phyloP scores from a whole-genome alignment of 37 sponge, comb jelly and placozoan species.

The Ephydatia muelleri region DNA sequence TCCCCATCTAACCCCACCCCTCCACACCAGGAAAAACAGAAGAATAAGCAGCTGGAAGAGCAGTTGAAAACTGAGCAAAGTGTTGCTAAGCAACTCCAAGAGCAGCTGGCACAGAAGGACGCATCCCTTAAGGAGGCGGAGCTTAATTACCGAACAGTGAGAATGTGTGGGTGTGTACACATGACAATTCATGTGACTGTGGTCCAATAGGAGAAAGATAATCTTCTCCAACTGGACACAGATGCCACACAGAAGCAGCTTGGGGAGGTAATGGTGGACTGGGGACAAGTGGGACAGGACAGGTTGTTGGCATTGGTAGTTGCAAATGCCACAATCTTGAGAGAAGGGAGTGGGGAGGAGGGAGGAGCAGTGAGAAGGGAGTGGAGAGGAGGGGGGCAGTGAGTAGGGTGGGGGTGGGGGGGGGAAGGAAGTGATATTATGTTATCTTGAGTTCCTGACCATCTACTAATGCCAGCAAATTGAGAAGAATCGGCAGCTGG shows the following conservation, averaged over 20 bases:
- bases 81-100: not conserved
- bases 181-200: not conserved
- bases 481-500: too few species aligned
- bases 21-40: slow-evolving; percentile 11
- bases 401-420: too few species aligned
- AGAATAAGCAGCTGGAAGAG: slow-evolving; percentile 35
- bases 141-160: not conserved
- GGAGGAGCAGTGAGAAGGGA: not conserved
- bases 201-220: not conserved
- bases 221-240: too few species aligned
- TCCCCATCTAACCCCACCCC: not conserved
- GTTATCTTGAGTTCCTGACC: too few species aligned
- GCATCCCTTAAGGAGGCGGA: slow-evolving; percentile 20
- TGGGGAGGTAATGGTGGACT: not conserved
- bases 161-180: not conserved
- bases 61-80: slow-evolving; percentile 7
- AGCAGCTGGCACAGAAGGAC: slow-evolving; percentile 7
- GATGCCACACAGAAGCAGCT: not conserved
- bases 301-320: too few species aligned
- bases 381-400: not conserved
- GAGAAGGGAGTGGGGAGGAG: too few species aligned
- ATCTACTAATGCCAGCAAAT: too few species aligned
- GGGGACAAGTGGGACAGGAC: too few species aligned
- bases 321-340: too few species aligned
- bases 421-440: too few species aligned